These are phyloP conservation scores for Elachura formosa DNA, from an alignment of 2,113 vertebrate species.

Conservation along the genomic window DNA sequence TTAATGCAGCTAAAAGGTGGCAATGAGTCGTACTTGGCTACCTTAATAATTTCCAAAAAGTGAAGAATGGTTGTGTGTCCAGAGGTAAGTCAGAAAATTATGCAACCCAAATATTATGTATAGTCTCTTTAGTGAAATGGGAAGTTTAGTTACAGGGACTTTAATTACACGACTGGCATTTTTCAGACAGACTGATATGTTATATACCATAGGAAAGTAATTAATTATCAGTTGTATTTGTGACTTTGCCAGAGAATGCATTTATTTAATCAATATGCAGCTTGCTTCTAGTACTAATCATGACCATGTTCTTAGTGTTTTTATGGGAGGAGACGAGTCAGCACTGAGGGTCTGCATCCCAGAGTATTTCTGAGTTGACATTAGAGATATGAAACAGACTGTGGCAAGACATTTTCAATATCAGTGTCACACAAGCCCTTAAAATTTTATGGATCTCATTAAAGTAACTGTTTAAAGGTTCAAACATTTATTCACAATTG, in stretches of 20 bases:
- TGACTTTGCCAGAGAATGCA: neutral
- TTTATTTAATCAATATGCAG: neutral
- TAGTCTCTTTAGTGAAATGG: neutral
- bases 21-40: neutral
- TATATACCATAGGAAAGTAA: slow-evolving; percentile 7
- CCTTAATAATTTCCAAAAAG: neutral
- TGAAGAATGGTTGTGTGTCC: neutral
- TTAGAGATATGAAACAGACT: neutral
- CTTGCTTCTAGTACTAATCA: neutral
- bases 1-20: neutral
- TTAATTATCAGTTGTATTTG: slow-evolving; percentile 14
- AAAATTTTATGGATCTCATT: neutral
- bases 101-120: slow-evolving; percentile 8
- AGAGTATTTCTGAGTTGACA: neutral
- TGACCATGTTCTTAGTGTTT: neutral
- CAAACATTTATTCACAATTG: neutral
- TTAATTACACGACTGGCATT: slow-evolving; percentile 46
- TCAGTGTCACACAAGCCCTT: neutral
- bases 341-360: neutral
- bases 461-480: neutral
- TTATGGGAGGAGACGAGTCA: neutral
- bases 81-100: neutral
- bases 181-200: slow-evolving; percentile 34
- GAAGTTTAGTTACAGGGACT: neutral
- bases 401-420: neutral